Evolutionary conservation across 2,888 invertebrate genomes (phyloP).

Genomic region (Hedychridium roseum): DNA sequence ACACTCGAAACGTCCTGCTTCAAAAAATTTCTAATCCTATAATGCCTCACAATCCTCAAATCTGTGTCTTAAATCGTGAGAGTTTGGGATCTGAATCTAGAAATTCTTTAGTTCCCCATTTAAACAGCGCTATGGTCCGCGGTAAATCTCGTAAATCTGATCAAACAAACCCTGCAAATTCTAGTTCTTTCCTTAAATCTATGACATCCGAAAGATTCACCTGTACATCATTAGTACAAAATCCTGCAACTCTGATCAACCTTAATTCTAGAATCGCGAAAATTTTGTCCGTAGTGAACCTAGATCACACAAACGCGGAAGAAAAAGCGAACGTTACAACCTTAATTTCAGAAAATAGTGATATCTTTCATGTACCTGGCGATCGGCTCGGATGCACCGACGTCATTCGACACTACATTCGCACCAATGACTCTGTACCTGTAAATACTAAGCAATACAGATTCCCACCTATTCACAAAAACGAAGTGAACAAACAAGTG

Average conservation of each 20-base stretch:
- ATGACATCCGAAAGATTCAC: too few species aligned
- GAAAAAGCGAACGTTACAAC: neutral
- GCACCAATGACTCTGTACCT: constrained; percentile 16
- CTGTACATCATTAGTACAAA: too few species aligned
- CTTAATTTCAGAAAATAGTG: neutral
- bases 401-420: constrained; percentile 1
- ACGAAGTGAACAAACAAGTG: constrained; percentile 21
- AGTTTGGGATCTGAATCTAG: too few species aligned
- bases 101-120: too few species aligned
- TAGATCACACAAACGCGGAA: neutral
- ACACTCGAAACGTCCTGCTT: too few species aligned
- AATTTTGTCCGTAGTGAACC: neutral
- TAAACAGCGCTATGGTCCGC: neutral
- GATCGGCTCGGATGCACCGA: neutral
- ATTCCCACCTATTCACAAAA: too few species aligned
- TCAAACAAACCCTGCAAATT: too few species aligned
- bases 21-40: too few species aligned
- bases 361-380: neutral
- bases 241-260: neutral
- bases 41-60: too few species aligned
- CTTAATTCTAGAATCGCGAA: neutral
- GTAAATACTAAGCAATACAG: constrained; percentile 10
- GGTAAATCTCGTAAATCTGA: too few species aligned
- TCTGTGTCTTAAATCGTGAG: too few species aligned
- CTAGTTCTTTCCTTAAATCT: too few species aligned